Evolutionary conservation across 2,888 invertebrate genomes (phyloP).

Genomic region (Neoascia interrupta): DNA sequence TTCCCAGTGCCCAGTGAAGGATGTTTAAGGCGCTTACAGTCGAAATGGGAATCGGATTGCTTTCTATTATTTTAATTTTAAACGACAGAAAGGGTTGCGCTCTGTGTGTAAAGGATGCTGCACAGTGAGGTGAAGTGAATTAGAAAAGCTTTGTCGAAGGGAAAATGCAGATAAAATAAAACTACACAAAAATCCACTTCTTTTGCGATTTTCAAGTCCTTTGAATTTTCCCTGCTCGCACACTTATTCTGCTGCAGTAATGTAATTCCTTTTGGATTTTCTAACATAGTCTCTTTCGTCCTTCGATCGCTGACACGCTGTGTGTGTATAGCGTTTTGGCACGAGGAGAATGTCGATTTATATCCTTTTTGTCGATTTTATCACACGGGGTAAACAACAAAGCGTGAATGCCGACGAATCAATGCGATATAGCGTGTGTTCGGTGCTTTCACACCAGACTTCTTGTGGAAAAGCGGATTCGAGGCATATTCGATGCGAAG

Average conservation of each 20-base stretch:
- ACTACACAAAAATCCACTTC: slow-evolving; percentile 19
- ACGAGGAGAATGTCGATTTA: slow-evolving; percentile 29
- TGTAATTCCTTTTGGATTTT: slow-evolving; percentile 33
- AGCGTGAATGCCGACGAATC: slow-evolving; percentile 37
- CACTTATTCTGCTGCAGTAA: background rate
- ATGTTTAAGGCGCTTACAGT: slow-evolving; percentile 46
- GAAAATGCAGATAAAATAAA: slow-evolving; percentile 5
- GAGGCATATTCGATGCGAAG: slow-evolving; percentile 9
- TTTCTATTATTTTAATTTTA: slow-evolving; percentile 66
- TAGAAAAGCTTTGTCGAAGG: slow-evolving; percentile 30
- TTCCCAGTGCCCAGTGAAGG: slow-evolving; percentile 14
- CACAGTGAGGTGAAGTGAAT: slow-evolving; percentile 24
- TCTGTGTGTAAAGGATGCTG: background rate
- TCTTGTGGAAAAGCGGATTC: slow-evolving; percentile 30
- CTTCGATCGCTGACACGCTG: slow-evolving; percentile 20
- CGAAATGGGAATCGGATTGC: slow-evolving; percentile 53
- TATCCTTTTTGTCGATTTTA: slow-evolving; percentile 57
- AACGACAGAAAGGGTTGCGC: slow-evolving; percentile 2
- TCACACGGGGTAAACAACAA: slow-evolving; percentile 28
- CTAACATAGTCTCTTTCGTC: background rate
- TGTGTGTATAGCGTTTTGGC: background rate
- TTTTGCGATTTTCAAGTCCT: slow-evolving; percentile 28
- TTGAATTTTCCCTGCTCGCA: background rate
- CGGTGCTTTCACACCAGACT: slow-evolving; percentile 36
- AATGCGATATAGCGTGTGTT: background rate